Evolutionary conservation across 2,113 vertebrate genomes (phyloP), one percentile per base, ranked within the genome.

Genomic region (Clinocottus analis): DNA sequence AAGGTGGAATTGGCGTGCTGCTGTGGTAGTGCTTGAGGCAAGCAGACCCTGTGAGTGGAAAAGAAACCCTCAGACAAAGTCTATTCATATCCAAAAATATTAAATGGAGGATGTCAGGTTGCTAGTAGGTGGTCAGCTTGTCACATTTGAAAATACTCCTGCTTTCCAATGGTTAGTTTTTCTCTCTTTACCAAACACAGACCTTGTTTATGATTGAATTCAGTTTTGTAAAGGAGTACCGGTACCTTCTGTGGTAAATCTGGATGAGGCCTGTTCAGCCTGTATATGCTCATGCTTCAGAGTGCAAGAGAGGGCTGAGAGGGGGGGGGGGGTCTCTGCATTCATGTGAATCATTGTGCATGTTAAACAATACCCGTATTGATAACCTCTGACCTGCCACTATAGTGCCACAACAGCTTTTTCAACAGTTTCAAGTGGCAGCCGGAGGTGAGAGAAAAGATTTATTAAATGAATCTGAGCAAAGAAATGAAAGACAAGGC

Each of bases 371-470:
- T 90, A 72, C 74, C 47, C 31, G 75, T 83, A 88, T 83, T 91
- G 84, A 93, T 92, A 92, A 93, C 89, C 89, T 89, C 39, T 90
- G 83, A 90, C 86, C 78, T 80, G 61, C 45, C 58, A 51, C 56
- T 85, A 69, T 71, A 77, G 75, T 82, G 62, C 62, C 69, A 72
- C 59, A 74, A 51, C 49, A 64, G n/a, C 37, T 43, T 74, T 85
- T 80, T 78, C 37, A 73, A 62, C 73, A 66, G 39, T 80, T 75
- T 86, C 27, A 60, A 72, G 67, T 64, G 75, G 58, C 64, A 85
- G 51, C 63, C 55, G 72, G 81, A 87, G 63, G 60, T 62, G 69
- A 82, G 41, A 85, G 84, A 85, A 92, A 89, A 82, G 64, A 69
- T 85, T 78, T 55, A 82, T 90, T 87, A 84, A 89, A 87, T 71